Evolutionary conservation across 2,797 vertebrate species (phyloP).

Genomic region (Mycteria americana): DNA sequence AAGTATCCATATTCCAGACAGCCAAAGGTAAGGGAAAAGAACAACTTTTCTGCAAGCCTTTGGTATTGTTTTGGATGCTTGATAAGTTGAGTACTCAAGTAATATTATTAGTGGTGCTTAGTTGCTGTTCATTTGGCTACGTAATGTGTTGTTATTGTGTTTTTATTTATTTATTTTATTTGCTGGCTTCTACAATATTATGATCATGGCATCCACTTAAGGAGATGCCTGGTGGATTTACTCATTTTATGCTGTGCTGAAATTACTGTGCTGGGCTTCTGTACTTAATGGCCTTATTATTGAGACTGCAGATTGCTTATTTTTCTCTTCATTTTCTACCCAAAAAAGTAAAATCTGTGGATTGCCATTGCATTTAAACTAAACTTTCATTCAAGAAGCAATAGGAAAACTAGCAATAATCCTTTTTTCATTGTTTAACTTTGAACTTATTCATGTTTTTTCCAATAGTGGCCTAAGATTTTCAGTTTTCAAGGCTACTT

Average conservation of each 20-base stretch:
- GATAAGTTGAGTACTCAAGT: background rate
- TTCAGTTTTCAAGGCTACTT: background rate
- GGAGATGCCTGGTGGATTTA: background rate
- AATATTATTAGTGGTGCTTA: background rate
- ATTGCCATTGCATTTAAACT: background rate
- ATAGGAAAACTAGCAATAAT: background rate
- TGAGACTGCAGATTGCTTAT: background rate
- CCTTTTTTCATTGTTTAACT: background rate
- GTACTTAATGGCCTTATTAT: background rate
- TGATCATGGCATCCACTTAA: background rate
- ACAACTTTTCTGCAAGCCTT: conserved; percentile 19
- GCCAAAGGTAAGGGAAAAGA: conserved; percentile 57
- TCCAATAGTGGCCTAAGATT: background rate
- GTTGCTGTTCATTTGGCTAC: conserved; percentile 34
- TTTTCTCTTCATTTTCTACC: background rate
- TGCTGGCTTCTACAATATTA: background rate
- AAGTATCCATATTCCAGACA: conserved; percentile 27
- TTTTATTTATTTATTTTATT: conserved; percentile 26
- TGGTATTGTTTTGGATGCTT: conserved; percentile 45
- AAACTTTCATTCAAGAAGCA: background rate
- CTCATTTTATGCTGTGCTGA: background rate
- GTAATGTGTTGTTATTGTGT: background rate
- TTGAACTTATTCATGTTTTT: background rate
- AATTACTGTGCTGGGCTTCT: conserved; percentile 19
- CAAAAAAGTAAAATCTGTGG: background rate